Conservation (phyloP, 2,888 invertebrate genomes). For the Deilephila porcellus region DNA sequence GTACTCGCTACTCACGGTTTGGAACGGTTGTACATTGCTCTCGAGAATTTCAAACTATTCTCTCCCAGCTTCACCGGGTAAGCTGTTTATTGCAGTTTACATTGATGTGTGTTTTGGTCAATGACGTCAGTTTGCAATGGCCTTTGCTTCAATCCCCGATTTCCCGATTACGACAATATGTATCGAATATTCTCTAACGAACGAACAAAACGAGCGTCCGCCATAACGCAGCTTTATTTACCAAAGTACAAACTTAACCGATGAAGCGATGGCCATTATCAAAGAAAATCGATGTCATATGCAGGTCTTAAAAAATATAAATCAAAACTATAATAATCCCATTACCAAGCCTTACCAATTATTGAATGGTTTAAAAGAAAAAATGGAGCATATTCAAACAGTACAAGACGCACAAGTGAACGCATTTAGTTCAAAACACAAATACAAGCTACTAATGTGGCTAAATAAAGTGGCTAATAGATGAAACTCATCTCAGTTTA, state of each 20-base stretch:
- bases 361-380: background rate
- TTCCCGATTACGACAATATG: background rate
- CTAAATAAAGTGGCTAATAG: no score
- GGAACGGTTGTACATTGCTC: background rate
- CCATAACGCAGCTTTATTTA: background rate
- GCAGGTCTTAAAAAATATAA: background rate
- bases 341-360: background rate
- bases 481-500: no score
- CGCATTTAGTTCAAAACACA: background rate
- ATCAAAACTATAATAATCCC: background rate
- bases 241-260: background rate
- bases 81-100: background rate
- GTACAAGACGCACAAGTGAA: background rate
- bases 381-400: background rate
- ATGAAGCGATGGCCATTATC: background rate
- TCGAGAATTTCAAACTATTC: background rate
- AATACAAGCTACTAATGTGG: background rate
- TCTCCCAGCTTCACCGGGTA: background rate
- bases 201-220: background rate
- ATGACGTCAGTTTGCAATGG: background rate
- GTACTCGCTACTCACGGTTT: conserved; percentile 16
- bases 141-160: background rate
- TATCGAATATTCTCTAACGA: background rate
- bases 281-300: background rate
- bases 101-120: background rate